These are phyloP conservation scores for Dicrostonyx torquatus DNA, from an alignment of 2,797 vertebrate species.

Conservation along the genomic window DNA sequence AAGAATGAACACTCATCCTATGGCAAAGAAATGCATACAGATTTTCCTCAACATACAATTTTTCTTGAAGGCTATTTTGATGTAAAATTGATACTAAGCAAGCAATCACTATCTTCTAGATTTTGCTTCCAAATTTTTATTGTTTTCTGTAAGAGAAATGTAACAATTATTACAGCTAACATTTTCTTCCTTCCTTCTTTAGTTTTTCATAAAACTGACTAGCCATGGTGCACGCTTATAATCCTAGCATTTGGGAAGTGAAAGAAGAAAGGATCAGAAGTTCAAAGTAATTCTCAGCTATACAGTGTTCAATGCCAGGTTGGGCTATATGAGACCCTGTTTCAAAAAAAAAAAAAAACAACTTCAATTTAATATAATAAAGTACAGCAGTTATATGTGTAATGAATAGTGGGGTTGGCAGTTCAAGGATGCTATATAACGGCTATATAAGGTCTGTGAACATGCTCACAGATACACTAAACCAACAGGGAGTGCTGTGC, in stretches of 20 bases:
- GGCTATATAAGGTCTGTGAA: not conserved
- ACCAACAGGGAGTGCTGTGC: slow-evolving; percentile 8
- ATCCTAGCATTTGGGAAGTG: not conserved
- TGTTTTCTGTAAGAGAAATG: slow-evolving; percentile 54
- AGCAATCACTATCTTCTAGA: slow-evolving; percentile 38
- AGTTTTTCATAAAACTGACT: slow-evolving; percentile 59
- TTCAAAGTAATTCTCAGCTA: not conserved
- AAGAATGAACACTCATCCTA: not conserved
- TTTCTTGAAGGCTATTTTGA: not conserved
- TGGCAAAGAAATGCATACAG: not conserved
- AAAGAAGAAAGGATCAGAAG: not conserved
- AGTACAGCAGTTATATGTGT: slow-evolving; percentile 15
- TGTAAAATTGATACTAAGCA: slow-evolving; percentile 48
- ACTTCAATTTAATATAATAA: slow-evolving; percentile 54
- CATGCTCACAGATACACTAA: slow-evolving; percentile 36
- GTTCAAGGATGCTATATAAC: slow-evolving; percentile 17
- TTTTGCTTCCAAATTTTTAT: slow-evolving; percentile 64
- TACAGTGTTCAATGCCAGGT: not conserved
- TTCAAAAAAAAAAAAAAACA: not conserved
- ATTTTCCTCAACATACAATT: not conserved
- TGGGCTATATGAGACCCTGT: not conserved
- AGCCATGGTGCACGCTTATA: not conserved
- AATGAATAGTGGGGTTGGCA: not conserved
- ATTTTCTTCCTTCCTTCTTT: not conserved
- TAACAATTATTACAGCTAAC: slow-evolving; percentile 26